Conservation (phyloP, 2,888 invertebrate species). For the Nymphalis c-album region DNA sequence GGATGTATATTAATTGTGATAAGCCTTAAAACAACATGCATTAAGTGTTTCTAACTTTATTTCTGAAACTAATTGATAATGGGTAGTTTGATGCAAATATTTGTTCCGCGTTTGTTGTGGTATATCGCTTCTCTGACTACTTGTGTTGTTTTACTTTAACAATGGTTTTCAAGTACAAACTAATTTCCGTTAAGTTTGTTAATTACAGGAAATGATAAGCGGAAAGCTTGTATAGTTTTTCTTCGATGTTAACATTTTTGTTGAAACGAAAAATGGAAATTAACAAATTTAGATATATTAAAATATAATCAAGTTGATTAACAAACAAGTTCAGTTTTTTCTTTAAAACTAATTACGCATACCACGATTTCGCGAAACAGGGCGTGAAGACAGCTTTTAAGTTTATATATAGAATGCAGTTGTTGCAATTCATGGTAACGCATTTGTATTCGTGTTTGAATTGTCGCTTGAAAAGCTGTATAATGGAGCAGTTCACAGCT, state of each 20-base stretch:
- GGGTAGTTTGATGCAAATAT: constrained; percentile 1
- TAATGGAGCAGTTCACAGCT: constrained; percentile 27
- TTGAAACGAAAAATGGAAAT: background rate
- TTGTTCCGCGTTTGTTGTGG: background rate
- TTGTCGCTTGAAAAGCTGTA: constrained; percentile 30
- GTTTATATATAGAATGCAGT: constrained; percentile 18
- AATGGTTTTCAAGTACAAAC: constrained; percentile 4
- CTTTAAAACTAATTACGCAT: constrained; percentile 6
- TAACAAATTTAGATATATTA: background rate
- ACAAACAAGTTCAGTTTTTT: constrained; percentile 1
- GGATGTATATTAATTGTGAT: background rate
- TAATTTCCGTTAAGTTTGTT: constrained; percentile 12
- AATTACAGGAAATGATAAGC: constrained; percentile 23
- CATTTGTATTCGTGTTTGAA: constrained; percentile 38
- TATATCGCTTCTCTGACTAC: background rate
- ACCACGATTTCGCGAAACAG: constrained; percentile 1
- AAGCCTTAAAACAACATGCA: constrained; percentile 5
- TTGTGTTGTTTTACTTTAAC: background rate
- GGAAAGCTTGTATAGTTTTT: background rate
- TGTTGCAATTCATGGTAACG: constrained; percentile 32
- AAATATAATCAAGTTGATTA: background rate
- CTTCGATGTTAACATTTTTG: background rate
- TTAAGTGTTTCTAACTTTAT: constrained; percentile 7
- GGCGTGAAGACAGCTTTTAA: constrained; percentile 14
- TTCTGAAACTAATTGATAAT: constrained; percentile 15